These are phyloP conservation scores for Arenaria interpres DNA, from an alignment of 2,113 vertebrate genomes.

Conservation along the genomic window DNA sequence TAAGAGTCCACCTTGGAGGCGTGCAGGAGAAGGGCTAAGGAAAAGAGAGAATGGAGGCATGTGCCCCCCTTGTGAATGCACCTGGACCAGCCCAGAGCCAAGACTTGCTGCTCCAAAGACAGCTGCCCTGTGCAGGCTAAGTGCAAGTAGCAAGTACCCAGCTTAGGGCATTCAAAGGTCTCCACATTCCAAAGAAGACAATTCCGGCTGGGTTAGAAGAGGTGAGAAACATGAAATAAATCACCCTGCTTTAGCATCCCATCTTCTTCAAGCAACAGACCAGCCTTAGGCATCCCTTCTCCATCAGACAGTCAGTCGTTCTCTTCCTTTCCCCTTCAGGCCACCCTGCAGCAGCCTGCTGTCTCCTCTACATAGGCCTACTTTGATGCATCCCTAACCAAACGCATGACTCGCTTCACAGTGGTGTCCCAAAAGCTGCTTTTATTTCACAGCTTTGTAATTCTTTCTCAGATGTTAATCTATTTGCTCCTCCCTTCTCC, in stretches of 20 bases:
- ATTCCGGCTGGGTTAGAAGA: not conserved
- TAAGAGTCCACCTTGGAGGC: not conserved
- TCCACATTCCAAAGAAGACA: not conserved
- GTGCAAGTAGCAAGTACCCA: not conserved
- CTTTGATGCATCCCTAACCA: not conserved
- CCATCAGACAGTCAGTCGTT: not conserved
- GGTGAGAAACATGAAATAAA: not conserved
- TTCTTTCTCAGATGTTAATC: conserved; percentile 1
- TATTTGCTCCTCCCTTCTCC: not conserved
- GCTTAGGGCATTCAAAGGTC: not conserved
- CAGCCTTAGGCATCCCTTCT: not conserved
- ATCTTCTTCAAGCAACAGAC: not conserved
- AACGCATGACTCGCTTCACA: not conserved
- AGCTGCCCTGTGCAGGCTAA: not conserved
- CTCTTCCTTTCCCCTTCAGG: not conserved
- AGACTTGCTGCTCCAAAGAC: not conserved
- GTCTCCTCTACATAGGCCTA: not conserved
- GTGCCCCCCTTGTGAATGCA: not conserved
- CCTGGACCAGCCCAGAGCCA: not conserved
- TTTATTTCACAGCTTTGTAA: not conserved
- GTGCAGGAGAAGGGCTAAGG: not conserved
- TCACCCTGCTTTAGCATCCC: not conserved
- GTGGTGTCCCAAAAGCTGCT: not conserved
- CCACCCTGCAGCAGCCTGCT: not conserved
- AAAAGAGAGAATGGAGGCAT: not conserved